Evolutionary conservation across 2,113 vertebrate genomes (phyloP).

Genomic region (Dromaius novaehollandiae): DNA sequence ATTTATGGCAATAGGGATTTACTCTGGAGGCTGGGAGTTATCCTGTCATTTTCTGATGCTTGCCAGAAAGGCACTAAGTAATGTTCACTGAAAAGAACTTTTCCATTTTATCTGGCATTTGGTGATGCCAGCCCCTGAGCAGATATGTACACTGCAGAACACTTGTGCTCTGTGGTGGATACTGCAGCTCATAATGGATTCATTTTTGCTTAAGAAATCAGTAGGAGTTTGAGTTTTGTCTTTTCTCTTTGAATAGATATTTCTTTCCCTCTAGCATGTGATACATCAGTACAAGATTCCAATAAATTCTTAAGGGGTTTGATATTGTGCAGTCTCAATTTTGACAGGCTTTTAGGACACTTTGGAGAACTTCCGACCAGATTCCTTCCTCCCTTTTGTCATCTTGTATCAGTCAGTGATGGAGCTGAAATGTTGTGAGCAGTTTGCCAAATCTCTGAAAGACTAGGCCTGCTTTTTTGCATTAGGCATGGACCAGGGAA

Average conservation of each 20-base stretch:
- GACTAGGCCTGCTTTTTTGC: not conserved
- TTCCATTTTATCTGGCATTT: too few relatives aligned
- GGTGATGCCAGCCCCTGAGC: too few relatives aligned
- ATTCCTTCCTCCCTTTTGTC: not conserved
- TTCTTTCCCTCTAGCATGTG: not conserved
- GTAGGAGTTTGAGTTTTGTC: too few relatives aligned
- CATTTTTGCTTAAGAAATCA: not conserved
- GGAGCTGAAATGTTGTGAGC: not conserved
- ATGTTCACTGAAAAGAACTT: not conserved
- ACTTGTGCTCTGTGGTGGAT: not conserved
- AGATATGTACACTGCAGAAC: accelerated
- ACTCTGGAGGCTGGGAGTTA: not conserved
- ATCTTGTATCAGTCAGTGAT: not conserved
- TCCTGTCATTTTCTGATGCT: not conserved
- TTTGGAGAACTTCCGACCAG: not conserved
- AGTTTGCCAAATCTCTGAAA: not conserved
- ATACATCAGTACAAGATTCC: not conserved
- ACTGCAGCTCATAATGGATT: too few relatives aligned
- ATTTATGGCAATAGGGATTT: not conserved
- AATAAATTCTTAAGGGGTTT: not conserved
- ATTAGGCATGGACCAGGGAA: not conserved
- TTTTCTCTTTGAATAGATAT: not conserved
- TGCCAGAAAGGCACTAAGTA: not conserved
- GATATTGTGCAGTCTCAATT: not conserved
- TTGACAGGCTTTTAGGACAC: not conserved